phyloP scores from a whole-genome alignment of 2,113 vertebrate genomes.

The Struthidea cinerea region DNA sequence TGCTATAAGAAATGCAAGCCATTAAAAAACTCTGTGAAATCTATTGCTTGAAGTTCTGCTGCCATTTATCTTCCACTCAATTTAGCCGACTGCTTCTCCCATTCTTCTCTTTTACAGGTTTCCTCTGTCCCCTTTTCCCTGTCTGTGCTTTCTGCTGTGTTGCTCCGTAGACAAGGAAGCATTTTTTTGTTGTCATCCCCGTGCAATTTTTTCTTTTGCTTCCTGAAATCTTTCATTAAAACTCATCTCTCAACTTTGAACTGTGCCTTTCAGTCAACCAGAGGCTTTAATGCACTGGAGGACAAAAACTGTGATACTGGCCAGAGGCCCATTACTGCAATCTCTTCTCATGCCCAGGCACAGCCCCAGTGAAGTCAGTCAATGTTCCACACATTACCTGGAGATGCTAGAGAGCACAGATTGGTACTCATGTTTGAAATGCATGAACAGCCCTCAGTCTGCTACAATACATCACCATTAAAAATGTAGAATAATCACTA shows the following conservation, averaged over 20 bases:
- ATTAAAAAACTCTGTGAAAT: background rate
- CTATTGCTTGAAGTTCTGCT: background rate
- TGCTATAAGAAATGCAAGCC: background rate
- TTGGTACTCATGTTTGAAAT: background rate
- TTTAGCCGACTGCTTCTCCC: background rate
- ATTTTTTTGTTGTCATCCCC: background rate
- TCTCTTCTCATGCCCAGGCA: background rate
- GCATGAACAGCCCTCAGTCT: background rate
- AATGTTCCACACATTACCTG: background rate
- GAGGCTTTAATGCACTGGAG: background rate
- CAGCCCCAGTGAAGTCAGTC: background rate
- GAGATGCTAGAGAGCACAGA: background rate
- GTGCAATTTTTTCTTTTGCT: background rate
- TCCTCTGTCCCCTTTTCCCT: background rate
- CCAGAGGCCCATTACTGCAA: background rate
- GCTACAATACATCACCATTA: accelerated
- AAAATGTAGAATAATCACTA: background rate
- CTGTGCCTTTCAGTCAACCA: background rate
- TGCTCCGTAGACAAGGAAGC: background rate
- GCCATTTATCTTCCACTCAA: background rate
- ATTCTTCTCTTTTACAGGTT: background rate
- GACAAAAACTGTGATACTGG: background rate
- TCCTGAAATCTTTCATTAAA: background rate
- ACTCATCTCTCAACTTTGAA: background rate
- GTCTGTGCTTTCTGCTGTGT: background rate